Conservation (phyloP, 2,113 vertebrate genomes). For the Dicerorhinus sumatrensis region DNA sequence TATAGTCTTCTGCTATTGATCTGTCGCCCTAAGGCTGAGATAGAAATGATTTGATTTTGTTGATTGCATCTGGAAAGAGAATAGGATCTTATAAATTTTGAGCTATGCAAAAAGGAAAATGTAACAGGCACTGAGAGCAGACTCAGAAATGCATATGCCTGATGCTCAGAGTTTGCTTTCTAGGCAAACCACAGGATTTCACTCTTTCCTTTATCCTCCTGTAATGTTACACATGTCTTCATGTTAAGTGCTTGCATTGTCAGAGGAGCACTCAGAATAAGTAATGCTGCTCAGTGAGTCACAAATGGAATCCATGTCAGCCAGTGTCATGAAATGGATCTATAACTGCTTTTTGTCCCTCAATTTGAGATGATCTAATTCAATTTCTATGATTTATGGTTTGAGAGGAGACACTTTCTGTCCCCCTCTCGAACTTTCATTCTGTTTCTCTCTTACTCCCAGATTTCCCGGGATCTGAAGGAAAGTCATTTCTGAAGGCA, state of each 20-base stretch:
- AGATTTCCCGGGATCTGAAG: constrained; percentile 60
- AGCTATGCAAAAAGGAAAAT: neutral
- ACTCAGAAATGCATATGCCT: constrained; percentile 28
- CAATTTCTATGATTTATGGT: constrained; percentile 86
- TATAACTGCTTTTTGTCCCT: constrained; percentile 88
- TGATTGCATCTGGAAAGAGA: neutral
- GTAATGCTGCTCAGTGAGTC: constrained; percentile 85
- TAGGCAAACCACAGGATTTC: constrained; percentile 63
- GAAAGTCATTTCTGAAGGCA: constrained; percentile 62
- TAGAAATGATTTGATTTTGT: constrained; percentile 4
- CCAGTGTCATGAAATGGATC: constrained; percentile 85
- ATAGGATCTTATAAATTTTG: neutral
- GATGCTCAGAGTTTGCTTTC: constrained; percentile 62
- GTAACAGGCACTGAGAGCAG: constrained; percentile 50
- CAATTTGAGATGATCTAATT: constrained; percentile 89
- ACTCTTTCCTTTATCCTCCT: constrained; percentile 66
- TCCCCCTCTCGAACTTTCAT: constrained; percentile 49
- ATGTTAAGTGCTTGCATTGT: constrained; percentile 83
- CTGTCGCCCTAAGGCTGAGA: neutral
- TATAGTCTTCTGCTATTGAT: neutral
- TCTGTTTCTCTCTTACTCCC: constrained; percentile 57
- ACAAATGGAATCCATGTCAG: constrained; percentile 85
- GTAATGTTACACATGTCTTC: constrained; percentile 78
- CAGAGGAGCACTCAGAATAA: constrained; percentile 86
- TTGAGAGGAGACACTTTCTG: constrained; percentile 71